Percentiles rank a stretch among this genome's conserved stretches.
Evolutionary conservation across 2,888 invertebrate species (phyloP).

Genomic region (Meghimatium bilineatum): DNA sequence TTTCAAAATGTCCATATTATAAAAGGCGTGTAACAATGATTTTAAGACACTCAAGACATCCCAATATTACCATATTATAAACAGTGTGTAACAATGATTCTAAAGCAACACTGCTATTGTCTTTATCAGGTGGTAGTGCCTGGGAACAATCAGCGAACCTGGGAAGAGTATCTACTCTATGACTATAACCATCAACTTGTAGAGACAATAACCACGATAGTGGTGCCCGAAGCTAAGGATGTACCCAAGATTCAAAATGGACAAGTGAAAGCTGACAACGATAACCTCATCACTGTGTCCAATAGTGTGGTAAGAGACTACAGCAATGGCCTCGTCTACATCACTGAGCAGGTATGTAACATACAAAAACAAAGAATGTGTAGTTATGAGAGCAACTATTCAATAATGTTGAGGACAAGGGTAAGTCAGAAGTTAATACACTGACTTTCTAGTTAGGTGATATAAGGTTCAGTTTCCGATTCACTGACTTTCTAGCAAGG

Average conservation of each 20-base stretch:
- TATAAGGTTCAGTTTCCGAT: too few species aligned
- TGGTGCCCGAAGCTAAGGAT: background rate
- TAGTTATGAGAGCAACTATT: too few species aligned
- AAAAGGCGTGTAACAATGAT: too few species aligned
- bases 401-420: too few species aligned
- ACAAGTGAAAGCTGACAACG: background rate
- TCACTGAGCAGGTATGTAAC: slow-evolving; percentile 29
- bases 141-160: background rate
- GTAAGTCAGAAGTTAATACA: too few species aligned
- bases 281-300: background rate
- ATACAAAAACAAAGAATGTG: background rate
- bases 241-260: background rate
- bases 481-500: too few species aligned
- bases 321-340: slow-evolving; percentile 13
- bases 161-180: slow-evolving; percentile 27
- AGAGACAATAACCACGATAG: slow-evolving; percentile 19
- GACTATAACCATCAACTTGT: slow-evolving; percentile 39
- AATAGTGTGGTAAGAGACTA: slow-evolving; percentile 30
- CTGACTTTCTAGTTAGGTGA: too few species aligned
- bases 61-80: background rate
- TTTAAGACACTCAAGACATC: too few species aligned
- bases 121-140: slow-evolving; percentile 2
- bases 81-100: background rate
- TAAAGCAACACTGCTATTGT: too few species aligned
- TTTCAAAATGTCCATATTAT: too few species aligned